Conservation (phyloP, 37 sponge, comb jelly and placozoan genomes). For the Haliclona indistincta region DNA sequence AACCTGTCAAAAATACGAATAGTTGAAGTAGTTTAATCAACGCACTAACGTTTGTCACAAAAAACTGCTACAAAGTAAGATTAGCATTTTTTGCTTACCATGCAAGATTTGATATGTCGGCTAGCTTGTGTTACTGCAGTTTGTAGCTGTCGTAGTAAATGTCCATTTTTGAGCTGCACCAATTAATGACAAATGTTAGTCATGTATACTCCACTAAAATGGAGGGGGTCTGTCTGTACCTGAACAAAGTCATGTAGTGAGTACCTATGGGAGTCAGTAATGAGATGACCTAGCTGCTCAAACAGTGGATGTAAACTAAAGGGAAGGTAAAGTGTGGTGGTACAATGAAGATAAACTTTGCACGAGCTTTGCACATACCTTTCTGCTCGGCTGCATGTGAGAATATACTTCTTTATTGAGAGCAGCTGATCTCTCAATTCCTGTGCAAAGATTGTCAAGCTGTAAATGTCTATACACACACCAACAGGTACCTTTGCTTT, state of each 20-base stretch:
- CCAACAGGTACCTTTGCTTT: conserved; percentile 50
- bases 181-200: background rate
- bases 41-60: too few relatives aligned
- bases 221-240: conserved; percentile 10
- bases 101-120: conserved; percentile 40
- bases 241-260: conserved; percentile 71
- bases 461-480: too few relatives aligned
- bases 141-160: conserved; percentile 17
- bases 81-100: too few relatives aligned
- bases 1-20: too few relatives aligned
- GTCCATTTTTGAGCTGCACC: conserved; percentile 22
- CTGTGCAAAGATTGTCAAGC: background rate
- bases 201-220: background rate
- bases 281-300: conserved; percentile 54
- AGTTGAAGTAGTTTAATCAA: too few relatives aligned
- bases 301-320: conserved; percentile 34
- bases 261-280: conserved; percentile 64
- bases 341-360: too few relatives aligned
- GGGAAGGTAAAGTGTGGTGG: too few relatives aligned
- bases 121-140: conserved; percentile 26
- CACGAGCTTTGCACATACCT: too few relatives aligned
- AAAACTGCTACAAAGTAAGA: too few relatives aligned
- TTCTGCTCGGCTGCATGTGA: conserved; percentile 23
- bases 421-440: conserved; percentile 57
- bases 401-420: conserved; percentile 47